A percentile compares a stretch with the other conserved stretches of the same genome.
Conservation (phyloP, 2,888 invertebrate species). For the Blastobasis lacticolella region DNA sequence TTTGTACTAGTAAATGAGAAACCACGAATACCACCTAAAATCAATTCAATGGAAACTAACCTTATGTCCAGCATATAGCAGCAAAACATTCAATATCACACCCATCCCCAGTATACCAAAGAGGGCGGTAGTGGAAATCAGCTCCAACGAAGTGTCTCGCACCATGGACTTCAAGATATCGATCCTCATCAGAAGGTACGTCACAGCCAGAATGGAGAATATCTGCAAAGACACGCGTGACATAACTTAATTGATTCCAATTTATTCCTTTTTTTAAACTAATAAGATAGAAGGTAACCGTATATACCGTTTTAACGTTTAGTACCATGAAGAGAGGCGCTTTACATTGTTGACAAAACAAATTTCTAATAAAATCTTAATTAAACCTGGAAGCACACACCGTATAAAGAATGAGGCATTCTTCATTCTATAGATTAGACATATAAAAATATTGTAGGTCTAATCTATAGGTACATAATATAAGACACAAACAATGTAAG, state of each 20-base stretch:
- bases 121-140: conserved; percentile 47
- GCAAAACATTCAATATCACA: conserved; percentile 50
- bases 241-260: not conserved
- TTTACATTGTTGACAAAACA: too few species aligned
- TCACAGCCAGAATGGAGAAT: conserved; percentile 41
- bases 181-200: conserved; percentile 45
- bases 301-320: too few species aligned
- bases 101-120: conserved; percentile 63
- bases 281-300: too few species aligned
- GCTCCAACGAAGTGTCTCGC: conserved; percentile 40
- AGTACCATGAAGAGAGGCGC: too few species aligned
- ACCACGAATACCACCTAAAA: not conserved
- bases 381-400: too few species aligned
- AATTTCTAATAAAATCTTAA: too few species aligned
- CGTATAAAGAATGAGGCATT: too few species aligned
- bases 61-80: conserved; percentile 56
- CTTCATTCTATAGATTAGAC: too few species aligned
- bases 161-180: conserved; percentile 37
- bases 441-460: too few species aligned
- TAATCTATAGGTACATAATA: too few species aligned
- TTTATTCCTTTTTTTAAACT: not conserved
- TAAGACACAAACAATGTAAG: too few species aligned
- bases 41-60: conserved; percentile 19
- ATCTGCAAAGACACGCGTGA: conserved; percentile 26
- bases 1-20: not conserved